These are phyloP conservation scores for Sceloporus undulatus DNA, from an alignment of 2,113 vertebrate genomes.

Conservation along the genomic window DNA sequence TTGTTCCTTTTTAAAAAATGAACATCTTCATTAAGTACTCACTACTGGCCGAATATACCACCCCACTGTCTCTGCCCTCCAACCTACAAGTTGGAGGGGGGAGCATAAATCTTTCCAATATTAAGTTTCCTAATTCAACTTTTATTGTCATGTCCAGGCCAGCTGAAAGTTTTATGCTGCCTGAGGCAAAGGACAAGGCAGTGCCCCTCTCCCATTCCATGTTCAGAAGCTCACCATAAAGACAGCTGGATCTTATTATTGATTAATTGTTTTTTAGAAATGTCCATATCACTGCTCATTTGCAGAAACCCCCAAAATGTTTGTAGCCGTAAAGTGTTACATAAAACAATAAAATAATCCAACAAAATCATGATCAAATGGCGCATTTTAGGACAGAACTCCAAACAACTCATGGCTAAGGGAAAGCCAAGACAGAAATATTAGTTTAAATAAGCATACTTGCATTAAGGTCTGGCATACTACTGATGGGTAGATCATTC, in stretches of 20 bases:
- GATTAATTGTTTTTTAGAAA: not conserved
- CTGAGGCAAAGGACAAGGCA: too few relatives aligned
- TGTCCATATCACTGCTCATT: not conserved
- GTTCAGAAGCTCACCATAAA: not conserved
- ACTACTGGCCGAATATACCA: constrained; percentile 12
- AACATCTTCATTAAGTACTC: constrained; percentile 26
- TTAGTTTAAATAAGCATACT: not conserved
- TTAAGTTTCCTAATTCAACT: fast-evolving
- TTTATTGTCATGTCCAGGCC: not conserved
- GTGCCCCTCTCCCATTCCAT: not conserved
- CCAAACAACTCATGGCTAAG: not conserved
- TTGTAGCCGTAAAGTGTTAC: not conserved
- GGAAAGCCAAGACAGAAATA: not conserved
- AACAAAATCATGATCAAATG: not conserved
- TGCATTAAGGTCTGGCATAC: not conserved
- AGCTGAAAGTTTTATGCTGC: too few relatives aligned
- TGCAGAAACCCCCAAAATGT: not conserved
- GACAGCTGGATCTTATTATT: not conserved
- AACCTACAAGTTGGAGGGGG: not conserved
- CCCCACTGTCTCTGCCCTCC: constrained; percentile 12
- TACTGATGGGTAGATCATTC: not conserved
- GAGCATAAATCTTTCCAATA: not conserved
- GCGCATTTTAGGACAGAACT: not conserved
- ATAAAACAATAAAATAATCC: not conserved
- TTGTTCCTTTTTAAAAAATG: constrained; percentile 40